Base-by-base conservation (phyloP, 2,797 vertebrate species). In the Enteromius thamalakanensis region DNA sequence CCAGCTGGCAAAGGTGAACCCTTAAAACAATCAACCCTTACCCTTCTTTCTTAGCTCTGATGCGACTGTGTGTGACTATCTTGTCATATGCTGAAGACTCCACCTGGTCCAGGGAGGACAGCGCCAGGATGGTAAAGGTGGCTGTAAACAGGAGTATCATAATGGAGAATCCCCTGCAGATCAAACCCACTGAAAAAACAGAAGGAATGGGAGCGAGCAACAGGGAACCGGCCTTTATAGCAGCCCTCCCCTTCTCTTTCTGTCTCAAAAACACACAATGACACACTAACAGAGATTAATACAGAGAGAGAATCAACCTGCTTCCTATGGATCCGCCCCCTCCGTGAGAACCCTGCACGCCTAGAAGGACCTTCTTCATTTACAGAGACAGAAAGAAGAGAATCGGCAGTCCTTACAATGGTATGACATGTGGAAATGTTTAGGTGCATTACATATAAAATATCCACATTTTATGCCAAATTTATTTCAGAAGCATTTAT, bases 51-150 rank as follows among this genome's bases (percentile, higher is more conserved):
- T 95, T 96, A 89, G 97, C 98, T 87, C 98, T 94, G 89, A 99
- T 98, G 87, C 98, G 96, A 90, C 98, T 99, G 76, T 99, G 98
- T 86, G 91, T 91, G 87, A 99, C 94, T 86, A 99, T 98, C 94
- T 98, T 99, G 94, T 99, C 98, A 90, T 99, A 99, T 80, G 96
- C 96, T 42, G 93, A 96, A 89, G 96, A 94, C 69, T 96, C 92
- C 90, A 95, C 94, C 69, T 88, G 91, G 86, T 95, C 94, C 85
- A 96, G 87, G 85, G 86, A 90, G 86, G 90, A 93, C 23, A 97
- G 90, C 1, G 95, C 91, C 92, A 96, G 90, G 77, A 95, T 90
- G 67, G 88, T 89, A 29, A 93, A 93, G 78, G 90, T 85, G 85
- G 92, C 83, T 78, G 93, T 89, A 78, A 93, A 91, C 84, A 95